Percentiles rank a stretch among this genome's conserved stretches.
These are phyloP conservation scores for Oikopleura vanhoeffeni DNA, from an alignment of 23 tunicate species.

Conservation along the genomic window DNA sequence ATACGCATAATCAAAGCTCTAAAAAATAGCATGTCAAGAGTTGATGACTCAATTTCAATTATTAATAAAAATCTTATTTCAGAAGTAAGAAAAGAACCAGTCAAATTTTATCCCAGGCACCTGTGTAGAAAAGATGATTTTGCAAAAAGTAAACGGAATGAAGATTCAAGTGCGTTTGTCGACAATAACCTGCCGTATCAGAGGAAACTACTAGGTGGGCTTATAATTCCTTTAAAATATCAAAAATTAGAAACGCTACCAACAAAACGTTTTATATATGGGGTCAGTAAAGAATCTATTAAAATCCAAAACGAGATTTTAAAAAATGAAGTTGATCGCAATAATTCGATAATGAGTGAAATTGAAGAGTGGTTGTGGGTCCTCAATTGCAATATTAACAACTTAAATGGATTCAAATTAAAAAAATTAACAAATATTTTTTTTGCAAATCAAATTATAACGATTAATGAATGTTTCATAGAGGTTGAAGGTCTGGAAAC, in stretches of 20 bases:
- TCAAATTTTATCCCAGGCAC: too few species aligned
- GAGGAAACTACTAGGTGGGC: too few species aligned
- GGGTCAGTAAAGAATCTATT: not conserved
- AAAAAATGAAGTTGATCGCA: not conserved
- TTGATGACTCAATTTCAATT: not conserved
- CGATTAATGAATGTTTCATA: conserved; percentile 1
- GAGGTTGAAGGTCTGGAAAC: not conserved
- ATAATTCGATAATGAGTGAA: not conserved
- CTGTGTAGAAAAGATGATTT: too few species aligned
- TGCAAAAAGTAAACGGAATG: too few species aligned
- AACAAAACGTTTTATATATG: not conserved
- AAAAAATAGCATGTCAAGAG: not conserved
- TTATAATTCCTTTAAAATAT: too few species aligned
- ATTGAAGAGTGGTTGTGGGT: not conserved
- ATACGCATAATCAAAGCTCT: not conserved
- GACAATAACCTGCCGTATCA: too few species aligned
- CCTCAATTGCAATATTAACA: not conserved
- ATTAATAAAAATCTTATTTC: not conserved
- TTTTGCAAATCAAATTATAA: not conserved
- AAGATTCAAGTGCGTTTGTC: too few species aligned
- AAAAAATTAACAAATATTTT: not conserved
- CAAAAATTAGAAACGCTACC: not conserved
- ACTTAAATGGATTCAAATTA: not conserved
- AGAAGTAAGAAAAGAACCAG: too few species aligned
- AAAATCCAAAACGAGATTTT: not conserved